Percentiles rank a stretch among this genome's conserved stretches.
phyloP scores from a whole-genome alignment of 2,113 vertebrate species.

The Leptosomus discolor region DNA sequence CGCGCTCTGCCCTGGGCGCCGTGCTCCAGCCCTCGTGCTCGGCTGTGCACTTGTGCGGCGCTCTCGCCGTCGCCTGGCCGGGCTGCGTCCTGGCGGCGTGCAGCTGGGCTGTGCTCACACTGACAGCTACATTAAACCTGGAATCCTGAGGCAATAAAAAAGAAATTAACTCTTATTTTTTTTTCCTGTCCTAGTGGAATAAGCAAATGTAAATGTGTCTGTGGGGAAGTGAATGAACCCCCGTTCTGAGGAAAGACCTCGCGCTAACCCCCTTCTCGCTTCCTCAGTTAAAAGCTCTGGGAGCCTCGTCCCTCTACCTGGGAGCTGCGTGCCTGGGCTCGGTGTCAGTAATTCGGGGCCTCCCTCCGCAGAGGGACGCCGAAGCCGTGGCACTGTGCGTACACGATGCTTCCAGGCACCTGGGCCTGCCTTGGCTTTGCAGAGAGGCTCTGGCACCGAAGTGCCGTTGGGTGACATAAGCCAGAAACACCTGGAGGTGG shows the following conservation, averaged over 20 bases:
- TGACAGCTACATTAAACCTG: constrained; percentile 83
- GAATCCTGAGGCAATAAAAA: constrained; percentile 80
- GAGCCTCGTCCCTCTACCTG: constrained; percentile 35
- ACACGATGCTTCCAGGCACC: constrained; percentile 5
- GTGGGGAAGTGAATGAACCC: constrained; percentile 73
- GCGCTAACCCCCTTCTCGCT: constrained; percentile 53
- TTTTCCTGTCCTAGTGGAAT: constrained; percentile 73
- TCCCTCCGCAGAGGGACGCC: background rate
- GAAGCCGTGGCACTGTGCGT: constrained; percentile 3
- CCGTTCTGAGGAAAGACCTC: constrained; percentile 66
- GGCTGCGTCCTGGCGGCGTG: constrained; percentile 74
- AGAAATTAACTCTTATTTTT: constrained; percentile 82
- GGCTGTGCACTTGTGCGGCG: background rate
- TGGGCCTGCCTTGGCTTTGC: background rate
- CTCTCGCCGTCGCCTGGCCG: background rate
- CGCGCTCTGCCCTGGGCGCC: accelerated
- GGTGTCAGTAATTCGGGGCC: background rate
- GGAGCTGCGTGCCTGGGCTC: constrained; percentile 44
- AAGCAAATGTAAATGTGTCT: constrained; percentile 78
- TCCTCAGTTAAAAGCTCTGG: constrained; percentile 47
- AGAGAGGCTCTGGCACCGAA: accelerated
- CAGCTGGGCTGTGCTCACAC: constrained; percentile 77
- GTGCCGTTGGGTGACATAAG: background rate
- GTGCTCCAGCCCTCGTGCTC: background rate
- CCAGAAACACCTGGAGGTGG: background rate